Conservation (phyloP, 2,113 vertebrate species). For the Nettapus auritus region DNA sequence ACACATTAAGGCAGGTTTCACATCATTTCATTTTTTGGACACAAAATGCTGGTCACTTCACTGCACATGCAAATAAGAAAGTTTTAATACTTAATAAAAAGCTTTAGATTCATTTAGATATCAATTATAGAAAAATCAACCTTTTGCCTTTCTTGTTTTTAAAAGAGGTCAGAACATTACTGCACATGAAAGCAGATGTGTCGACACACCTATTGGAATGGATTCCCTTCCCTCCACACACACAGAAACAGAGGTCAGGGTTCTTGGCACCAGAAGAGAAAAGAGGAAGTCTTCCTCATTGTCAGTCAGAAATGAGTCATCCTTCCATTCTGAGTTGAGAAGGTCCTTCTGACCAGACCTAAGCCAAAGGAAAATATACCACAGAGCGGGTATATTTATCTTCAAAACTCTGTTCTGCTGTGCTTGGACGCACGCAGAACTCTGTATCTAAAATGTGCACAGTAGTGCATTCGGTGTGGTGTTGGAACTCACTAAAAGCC, state of each 20-base stretch:
- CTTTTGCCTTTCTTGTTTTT: constrained; percentile 1
- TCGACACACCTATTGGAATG: constrained; percentile 34
- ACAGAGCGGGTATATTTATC: not conserved
- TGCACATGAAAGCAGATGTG: constrained; percentile 45
- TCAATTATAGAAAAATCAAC: constrained; percentile 68
- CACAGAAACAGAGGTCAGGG: constrained; percentile 5
- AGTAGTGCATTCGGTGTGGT: not conserved
- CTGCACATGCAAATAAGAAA: constrained; percentile 70
- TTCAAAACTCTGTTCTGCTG: not conserved
- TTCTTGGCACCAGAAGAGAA: constrained; percentile 57
- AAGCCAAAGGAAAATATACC: not conserved
- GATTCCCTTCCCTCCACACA: constrained; percentile 10
- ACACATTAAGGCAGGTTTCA: constrained; percentile 68
- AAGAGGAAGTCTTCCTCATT: constrained; percentile 25
- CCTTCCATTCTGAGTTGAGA: constrained; percentile 10
- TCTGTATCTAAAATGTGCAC: not conserved
- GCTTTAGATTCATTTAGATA: constrained; percentile 45
- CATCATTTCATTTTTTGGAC: constrained; percentile 16
- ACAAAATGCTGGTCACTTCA: constrained; percentile 66
- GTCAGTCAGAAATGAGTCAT: constrained; percentile 18
- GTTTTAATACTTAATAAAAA: constrained; percentile 65
- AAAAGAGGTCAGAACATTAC: constrained; percentile 53
- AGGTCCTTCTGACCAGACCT: constrained; percentile 11
- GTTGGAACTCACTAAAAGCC: not conserved
- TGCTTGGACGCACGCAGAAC: not conserved